Evolutionary conservation across 2,888 invertebrate genomes (phyloP), one percentile per base, ranked within the genome.

Genomic region (Calephelis perditalis): DNA sequence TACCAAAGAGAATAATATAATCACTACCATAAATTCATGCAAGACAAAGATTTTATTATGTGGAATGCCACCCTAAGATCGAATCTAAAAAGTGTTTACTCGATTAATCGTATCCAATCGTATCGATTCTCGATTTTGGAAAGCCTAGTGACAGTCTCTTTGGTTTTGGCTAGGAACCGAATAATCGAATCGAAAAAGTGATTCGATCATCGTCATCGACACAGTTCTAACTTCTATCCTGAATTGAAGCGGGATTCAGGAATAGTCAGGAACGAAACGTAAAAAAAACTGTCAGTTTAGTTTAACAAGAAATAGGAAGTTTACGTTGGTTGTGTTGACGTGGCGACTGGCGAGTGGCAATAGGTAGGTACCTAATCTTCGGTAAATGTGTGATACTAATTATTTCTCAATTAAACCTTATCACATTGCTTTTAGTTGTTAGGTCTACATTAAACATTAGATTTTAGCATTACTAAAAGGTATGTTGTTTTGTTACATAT

Each of bases 281-380:
- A 10, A 10, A 9, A 47, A 49, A 10, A 10, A 15, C 6, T 49
- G 49, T 26, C 49, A 49, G 35, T 49, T 49, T 49, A 26, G 26
- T 3, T 26, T 26, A 26, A 49, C 26, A 49, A 15, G 49, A 35
- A 49, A 49, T 49, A 37, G 58, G 61, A 56, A 49, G 40, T 49
- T 49, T 26, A 15, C 49, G 49, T 49, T 49, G 49, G 49, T 26
- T 35, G 15, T 71, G 78, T 78, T 84, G 86, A 86, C 86, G 86
- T 87, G 87, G 86, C 84, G 59, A 58, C 54, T 59, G 26, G 26
- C 26, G 26, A 26, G 26, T 26, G 26, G 26, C 26, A 26, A 26
- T 26, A 26, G 26, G 26, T 26, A 26, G 26, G 3, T 26, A 26
- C 26, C 26, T 4, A 26, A 26, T 26, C 26, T 26, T 26, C 26